Conservation (phyloP, 2,797 vertebrate genomes). For the Gadopsis bispinosus region DNA sequence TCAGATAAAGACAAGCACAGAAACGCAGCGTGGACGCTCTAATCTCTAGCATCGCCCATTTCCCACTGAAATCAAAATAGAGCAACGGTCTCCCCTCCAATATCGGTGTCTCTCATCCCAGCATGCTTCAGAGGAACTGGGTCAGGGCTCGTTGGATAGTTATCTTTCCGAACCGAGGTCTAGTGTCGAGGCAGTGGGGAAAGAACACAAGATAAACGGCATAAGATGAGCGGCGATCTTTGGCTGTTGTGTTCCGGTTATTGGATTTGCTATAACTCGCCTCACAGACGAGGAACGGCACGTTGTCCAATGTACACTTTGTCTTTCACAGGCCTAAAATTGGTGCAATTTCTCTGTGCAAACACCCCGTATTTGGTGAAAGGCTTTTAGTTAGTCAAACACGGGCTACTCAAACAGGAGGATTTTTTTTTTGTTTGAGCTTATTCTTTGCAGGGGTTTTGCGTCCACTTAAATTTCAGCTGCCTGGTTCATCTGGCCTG, state of each 20-base stretch:
- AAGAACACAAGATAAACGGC: constrained; percentile 12
- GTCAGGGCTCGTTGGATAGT: constrained; percentile 56
- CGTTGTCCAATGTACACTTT: constrained; percentile 20
- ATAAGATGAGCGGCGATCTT: not conserved
- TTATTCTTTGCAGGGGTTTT: not conserved
- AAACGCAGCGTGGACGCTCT: not conserved
- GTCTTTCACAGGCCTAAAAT: constrained; percentile 23
- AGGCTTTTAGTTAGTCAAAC: constrained; percentile 62
- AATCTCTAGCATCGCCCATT: constrained; percentile 39
- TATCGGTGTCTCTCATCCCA: constrained; percentile 30
- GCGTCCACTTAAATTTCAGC: constrained; percentile 27
- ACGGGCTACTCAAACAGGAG: constrained; percentile 29
- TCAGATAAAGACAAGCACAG: not conserved
- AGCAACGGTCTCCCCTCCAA: constrained; percentile 5
- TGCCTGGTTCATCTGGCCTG: constrained; percentile 44
- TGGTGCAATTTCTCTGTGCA: constrained; percentile 28
- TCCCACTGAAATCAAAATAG: constrained; percentile 54
- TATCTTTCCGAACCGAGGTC: constrained; percentile 41
- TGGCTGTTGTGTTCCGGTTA: not conserved
- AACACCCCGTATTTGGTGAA: constrained; percentile 47
- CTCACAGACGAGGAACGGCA: constrained; percentile 12
- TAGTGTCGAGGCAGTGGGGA: not conserved
- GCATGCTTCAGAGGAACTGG: constrained; percentile 57
- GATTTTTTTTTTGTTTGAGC: constrained; percentile 12
- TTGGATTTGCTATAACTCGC: constrained; percentile 16